A percentile compares a stretch with the other conserved stretches of the same genome.
phyloP scores from a whole-genome alignment of 1,140 invertebrate genomes.

The Brachionus plicatilis region DNA sequence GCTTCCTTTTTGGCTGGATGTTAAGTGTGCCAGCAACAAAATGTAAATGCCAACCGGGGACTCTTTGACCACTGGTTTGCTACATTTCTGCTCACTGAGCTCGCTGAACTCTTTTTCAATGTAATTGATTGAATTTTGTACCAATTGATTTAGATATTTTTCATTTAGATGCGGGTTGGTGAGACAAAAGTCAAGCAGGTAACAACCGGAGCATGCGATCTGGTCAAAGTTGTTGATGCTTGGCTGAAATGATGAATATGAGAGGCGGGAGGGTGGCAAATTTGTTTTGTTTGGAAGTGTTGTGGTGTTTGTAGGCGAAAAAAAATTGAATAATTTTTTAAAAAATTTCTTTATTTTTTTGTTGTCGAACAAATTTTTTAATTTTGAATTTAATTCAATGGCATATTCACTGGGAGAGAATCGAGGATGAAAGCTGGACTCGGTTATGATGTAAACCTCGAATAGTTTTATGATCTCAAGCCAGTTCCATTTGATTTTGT shows the following conservation, averaged over 20 bases:
- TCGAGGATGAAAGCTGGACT: slow-evolving; percentile 3
- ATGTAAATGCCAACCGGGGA: not conserved
- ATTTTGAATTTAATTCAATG: not conserved
- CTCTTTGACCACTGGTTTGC: not conserved
- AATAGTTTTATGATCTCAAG: not conserved
- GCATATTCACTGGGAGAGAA: not conserved
- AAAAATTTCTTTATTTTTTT: slow-evolving; percentile 9
- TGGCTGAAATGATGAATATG: not conserved
- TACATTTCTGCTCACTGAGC: not conserved
- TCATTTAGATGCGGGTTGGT: not conserved
- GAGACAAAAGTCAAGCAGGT: not conserved
- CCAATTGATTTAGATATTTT: not conserved
- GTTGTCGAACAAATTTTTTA: not conserved
- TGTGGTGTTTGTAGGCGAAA: not conserved
- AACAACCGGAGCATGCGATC: not conserved
- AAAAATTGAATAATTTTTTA: slow-evolving; percentile 5
- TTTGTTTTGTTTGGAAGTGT: not conserved
- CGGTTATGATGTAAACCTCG: not conserved
- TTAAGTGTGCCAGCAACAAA: not conserved
- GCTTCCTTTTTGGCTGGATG: not conserved
- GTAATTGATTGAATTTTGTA: not conserved
- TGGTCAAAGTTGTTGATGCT: not conserved
- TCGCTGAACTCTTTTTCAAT: not conserved
- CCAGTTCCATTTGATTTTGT: not conserved
- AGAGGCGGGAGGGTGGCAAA: not conserved